Evolutionary conservation across 1,140 invertebrate genomes (phyloP), one percentile per base, ranked within the genome.

Genomic region (Papilio glaucus): DNA sequence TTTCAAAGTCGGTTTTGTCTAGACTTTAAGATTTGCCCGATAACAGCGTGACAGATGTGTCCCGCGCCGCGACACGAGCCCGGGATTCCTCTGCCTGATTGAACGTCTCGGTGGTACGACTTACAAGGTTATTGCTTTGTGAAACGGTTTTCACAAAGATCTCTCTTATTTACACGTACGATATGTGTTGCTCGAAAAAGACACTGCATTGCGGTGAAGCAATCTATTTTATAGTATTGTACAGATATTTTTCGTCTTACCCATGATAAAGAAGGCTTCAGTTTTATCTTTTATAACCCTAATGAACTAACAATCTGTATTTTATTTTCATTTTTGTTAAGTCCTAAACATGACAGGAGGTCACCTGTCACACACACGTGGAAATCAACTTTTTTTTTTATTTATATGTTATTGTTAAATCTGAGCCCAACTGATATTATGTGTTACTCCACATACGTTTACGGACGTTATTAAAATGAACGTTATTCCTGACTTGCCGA

Each of bases 401-500:
- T n/a, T n/a, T n/a, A 53, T 53, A 53, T 24, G 12, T 57, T 10
- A 24, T 57, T 53, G 8, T 53, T 13, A 57, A 57, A 49, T 41
- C 13, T 41, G 13, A 49, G 21, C 21, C 4, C 1, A 10, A 10
- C 29, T n/a, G n/a, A n/a, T n/a, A 29, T 61, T 33, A 65, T 24
- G 15, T 24, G 15, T 65, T 18, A 41, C 62, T 37, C 29, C 21
- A 57, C 1, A 57, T 53, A 8, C 62, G 15, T 38, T 65, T 39
- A 39, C 15, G 9, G 37, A 10, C 33, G 33, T 18, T 65, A 38
- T 65, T 9, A 21, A 65, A 38, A 63, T 65, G 37, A 39, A 39
- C 33, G 15, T 62, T 65, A 41, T 65, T 65, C 39, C n/a, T 39
- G 37, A 65, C 29, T 65, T 15, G 21, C 15, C 62, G 9, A 65